A percentile compares a stretch with the other conserved stretches of the same genome.
Conservation (phyloP, 1,140 invertebrate genomes). For the Palaemon carinicauda region DNA sequence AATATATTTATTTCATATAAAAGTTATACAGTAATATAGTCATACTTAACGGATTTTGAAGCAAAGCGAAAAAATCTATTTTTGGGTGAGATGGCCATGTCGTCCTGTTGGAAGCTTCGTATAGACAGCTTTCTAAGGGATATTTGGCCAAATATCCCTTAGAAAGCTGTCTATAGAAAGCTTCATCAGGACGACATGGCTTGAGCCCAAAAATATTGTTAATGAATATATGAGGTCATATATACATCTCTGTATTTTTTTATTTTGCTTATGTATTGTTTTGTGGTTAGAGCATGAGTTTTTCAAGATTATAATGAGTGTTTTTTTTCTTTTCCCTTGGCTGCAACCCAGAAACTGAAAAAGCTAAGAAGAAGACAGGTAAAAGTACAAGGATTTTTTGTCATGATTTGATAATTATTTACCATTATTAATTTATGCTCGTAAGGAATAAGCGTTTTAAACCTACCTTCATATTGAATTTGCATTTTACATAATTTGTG, state of each 20-base stretch:
- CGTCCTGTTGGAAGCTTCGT: too few species aligned
- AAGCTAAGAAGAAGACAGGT: slow-evolving; percentile 85
- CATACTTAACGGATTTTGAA: too few species aligned
- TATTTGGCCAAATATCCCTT: too few species aligned
- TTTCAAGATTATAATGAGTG: slow-evolving; percentile 23
- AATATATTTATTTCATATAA: too few species aligned
- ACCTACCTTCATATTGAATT: background rate
- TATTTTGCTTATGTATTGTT: background rate
- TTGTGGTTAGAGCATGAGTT: slow-evolving; percentile 19
- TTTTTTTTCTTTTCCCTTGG: slow-evolving; percentile 62
- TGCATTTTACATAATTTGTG: too few species aligned
- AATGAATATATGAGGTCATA: background rate
- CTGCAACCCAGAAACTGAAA: slow-evolving; percentile 80
- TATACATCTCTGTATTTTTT: slow-evolving; percentile 2
- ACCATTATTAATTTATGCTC: background rate
- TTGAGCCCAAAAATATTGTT: too few species aligned
- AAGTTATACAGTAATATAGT: too few species aligned
- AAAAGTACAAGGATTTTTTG: slow-evolving; percentile 31
- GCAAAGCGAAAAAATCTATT: too few species aligned
- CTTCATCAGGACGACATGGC: too few species aligned
- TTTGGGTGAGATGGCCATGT: too few species aligned
- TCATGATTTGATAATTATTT: slow-evolving; percentile 12
- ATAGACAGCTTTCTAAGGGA: too few species aligned
- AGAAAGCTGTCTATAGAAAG: too few species aligned
- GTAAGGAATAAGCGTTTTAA: background rate